Evolutionary conservation across 1,140 invertebrate species (phyloP).

Genomic region (Drosophila ogumai): DNA sequence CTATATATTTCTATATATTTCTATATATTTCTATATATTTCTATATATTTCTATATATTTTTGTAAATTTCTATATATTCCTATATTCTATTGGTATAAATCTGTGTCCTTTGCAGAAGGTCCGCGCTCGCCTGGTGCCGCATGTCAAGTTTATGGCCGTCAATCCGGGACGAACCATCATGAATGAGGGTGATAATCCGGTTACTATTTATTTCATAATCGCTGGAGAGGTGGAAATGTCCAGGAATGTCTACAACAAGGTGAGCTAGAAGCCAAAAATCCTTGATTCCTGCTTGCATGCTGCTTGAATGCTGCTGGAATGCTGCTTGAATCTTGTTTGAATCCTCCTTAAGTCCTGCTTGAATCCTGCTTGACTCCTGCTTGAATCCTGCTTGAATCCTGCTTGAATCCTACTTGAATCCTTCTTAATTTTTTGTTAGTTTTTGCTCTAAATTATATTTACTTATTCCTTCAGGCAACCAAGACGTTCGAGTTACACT

Average conservation of each 20-base stretch:
- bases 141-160: constrained; percentile 42
- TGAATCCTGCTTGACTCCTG: too few species aligned
- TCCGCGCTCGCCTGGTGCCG: constrained; percentile 58
- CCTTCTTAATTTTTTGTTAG: too few species aligned
- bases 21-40: too few species aligned
- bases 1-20: too few species aligned
- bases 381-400: too few species aligned
- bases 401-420: too few species aligned
- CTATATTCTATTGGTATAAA: background rate
- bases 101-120: constrained; percentile 35
- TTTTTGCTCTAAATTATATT: too few species aligned
- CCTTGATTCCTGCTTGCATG: background rate
- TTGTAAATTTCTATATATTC: too few species aligned
- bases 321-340: too few species aligned
- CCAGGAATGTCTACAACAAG: constrained; percentile 43
- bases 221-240: constrained; percentile 63
- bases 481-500: background rate
- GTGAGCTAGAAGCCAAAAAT: constrained; percentile 5
- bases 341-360: too few species aligned
- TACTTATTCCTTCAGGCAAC: background rate
- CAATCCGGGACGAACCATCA: constrained; percentile 34
- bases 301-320: too few species aligned
- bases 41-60: too few species aligned
- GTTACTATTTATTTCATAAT: constrained; percentile 57
- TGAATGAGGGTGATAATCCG: constrained; percentile 45